Evolutionary conservation across 2,888 invertebrate species (phyloP).

Genomic region (Leucophenga maculata): DNA sequence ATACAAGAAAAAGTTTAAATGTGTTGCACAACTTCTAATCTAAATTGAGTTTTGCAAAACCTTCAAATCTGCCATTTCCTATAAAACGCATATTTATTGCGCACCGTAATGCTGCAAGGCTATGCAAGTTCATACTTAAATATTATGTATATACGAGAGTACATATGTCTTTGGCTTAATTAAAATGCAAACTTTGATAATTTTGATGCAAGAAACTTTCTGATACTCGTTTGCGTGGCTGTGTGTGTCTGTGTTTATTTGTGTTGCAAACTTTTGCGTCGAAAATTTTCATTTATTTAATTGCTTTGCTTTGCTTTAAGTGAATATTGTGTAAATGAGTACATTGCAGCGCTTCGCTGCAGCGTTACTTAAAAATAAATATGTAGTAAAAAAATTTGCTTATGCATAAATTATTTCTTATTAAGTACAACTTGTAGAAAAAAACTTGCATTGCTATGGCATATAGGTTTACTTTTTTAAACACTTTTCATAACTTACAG

Average conservation of each 20-base stretch:
- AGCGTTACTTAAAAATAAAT: background rate
- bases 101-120: background rate
- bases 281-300: conserved; percentile 17
- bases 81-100: too few relatives aligned
- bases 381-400: background rate
- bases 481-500: background rate
- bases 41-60: too few relatives aligned
- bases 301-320: background rate
- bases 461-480: too few relatives aligned
- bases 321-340: too few relatives aligned
- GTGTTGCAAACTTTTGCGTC: background rate
- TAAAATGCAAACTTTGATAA: conserved; percentile 11
- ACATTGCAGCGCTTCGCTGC: background rate
- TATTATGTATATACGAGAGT: too few relatives aligned
- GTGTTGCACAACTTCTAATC: too few relatives aligned
- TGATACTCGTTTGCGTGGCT: background rate
- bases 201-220: background rate
- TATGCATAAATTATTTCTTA: conserved; percentile 5
- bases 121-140: background rate
- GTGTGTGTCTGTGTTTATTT: background rate
- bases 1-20: too few relatives aligned
- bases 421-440: background rate
- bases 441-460: background rate
- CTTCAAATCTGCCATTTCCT: too few relatives aligned
- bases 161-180: background rate